These are phyloP conservation scores for Okamejei kenojei DNA, from an alignment of 2,797 vertebrate genomes.

Conservation along the genomic window DNA sequence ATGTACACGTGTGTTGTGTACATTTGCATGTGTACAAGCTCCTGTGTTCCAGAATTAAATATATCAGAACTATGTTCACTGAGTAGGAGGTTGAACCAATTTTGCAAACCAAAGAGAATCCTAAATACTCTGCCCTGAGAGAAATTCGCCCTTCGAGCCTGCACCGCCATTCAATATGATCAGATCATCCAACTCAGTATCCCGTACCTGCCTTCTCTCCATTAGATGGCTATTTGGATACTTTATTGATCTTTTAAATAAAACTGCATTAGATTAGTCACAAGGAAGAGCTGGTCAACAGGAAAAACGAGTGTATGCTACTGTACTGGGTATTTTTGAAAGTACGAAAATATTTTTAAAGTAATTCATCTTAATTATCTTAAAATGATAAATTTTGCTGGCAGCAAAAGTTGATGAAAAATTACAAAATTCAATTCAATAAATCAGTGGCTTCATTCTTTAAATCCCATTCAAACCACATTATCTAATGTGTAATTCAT, in stretches of 20 bases:
- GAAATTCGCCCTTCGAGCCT: no score
- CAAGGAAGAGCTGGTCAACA: not conserved
- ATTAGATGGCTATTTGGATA: no score
- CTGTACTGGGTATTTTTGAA: not conserved
- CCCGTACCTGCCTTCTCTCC: no score
- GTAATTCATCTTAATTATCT: not conserved
- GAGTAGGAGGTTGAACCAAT: no score
- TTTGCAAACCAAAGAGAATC: no score
- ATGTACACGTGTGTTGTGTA: no score
- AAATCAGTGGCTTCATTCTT: not conserved
- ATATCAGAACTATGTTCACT: no score
- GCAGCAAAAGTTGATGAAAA: not conserved
- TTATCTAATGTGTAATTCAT: not conserved
- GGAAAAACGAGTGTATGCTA: not conserved
- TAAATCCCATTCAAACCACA: not conserved
- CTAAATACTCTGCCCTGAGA: no score
- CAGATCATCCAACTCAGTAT: no score
- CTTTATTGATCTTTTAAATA: not conserved
- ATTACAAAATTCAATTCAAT: not conserved
- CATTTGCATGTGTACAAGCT: no score
- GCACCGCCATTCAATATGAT: no score
- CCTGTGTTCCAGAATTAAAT: no score
- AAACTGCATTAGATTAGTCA: not conserved
- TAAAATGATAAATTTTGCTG: not conserved
- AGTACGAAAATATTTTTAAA: not conserved